These are phyloP conservation scores for Mesochorus sp. DNA, from an alignment of 2,888 invertebrate species.

Conservation along the genomic window DNA sequence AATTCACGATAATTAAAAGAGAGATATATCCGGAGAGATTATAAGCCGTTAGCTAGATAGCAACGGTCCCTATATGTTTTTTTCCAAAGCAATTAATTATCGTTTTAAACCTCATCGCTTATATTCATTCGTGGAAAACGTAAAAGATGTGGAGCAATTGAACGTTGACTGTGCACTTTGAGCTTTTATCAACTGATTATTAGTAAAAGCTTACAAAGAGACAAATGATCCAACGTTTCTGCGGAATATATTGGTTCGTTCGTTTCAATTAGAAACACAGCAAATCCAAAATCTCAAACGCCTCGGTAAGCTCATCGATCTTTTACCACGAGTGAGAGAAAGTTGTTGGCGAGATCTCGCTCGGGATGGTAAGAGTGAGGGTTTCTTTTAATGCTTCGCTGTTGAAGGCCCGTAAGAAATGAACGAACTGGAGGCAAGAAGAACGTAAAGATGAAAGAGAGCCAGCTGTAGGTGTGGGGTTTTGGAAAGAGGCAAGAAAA, in stretches of 20 bases:
- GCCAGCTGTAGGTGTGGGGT: constrained; percentile 31
- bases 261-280: constrained; percentile 1
- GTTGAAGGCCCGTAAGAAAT: background rate
- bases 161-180: background rate
- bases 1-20: constrained; percentile 36
- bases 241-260: background rate
- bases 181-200: background rate
- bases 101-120: background rate
- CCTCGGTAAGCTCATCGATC: constrained; percentile 24
- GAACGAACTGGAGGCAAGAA: background rate
- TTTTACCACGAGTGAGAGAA: constrained; percentile 8
- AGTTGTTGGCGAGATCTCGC: constrained; percentile 20
- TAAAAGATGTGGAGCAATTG: background rate
- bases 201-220: background rate
- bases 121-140: background rate
- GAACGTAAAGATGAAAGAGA: constrained; percentile 38
- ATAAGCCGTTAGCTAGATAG: too few species aligned
- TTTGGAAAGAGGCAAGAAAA: constrained; percentile 28
- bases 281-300: background rate
- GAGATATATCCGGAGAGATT: constrained; percentile 6
- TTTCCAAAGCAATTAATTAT: background rate
- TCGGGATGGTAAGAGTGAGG: background rate
- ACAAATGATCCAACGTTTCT: background rate
- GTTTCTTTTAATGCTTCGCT: background rate
- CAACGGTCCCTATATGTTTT: background rate